phyloP scores from a whole-genome alignment of 2,888 invertebrate genomes.

The Polia nebulosa region DNA sequence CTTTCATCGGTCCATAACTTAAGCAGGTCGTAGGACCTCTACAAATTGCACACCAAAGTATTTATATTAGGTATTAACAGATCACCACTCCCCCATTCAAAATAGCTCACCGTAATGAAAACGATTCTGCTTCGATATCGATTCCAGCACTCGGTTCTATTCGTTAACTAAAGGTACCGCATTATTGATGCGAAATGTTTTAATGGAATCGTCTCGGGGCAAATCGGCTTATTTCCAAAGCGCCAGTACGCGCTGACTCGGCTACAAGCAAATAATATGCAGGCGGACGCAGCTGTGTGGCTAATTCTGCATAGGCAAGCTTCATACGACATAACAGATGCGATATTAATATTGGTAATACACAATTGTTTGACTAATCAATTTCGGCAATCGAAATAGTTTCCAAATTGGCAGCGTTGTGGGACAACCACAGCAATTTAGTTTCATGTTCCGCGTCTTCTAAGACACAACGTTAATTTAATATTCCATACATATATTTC shows the following conservation, averaged over 20 bases:
- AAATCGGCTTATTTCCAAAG: conserved; percentile 71
- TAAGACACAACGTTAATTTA: conserved; percentile 24
- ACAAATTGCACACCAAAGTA: conserved; percentile 5
- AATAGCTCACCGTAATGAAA: conserved; percentile 32
- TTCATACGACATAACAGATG: conserved; percentile 63
- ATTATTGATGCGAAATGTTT: conserved; percentile 54
- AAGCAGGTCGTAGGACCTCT: background rate
- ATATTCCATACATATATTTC: conserved; percentile 40
- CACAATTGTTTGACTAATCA: conserved; percentile 52
- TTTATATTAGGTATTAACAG: conserved; percentile 8
- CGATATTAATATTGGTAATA: conserved; percentile 62
- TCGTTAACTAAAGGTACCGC: conserved; percentile 43
- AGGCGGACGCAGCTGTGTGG: conserved; percentile 71
- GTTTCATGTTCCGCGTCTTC: conserved; percentile 22
- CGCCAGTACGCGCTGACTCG: conserved; percentile 64
- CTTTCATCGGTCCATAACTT: background rate
- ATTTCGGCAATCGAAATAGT: conserved; percentile 42
- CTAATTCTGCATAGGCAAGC: conserved; percentile 74
- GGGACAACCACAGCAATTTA: conserved; percentile 41
- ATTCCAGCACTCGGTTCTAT: conserved; percentile 36
- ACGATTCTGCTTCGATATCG: conserved; percentile 21
- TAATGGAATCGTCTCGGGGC: conserved; percentile 52
- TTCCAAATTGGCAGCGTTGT: conserved; percentile 32
- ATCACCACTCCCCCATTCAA: conserved; percentile 26
- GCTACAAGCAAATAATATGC: conserved; percentile 72